phyloP scores from a whole-genome alignment of 2,888 invertebrate species.

The Didymodactylos carnosus region DNA sequence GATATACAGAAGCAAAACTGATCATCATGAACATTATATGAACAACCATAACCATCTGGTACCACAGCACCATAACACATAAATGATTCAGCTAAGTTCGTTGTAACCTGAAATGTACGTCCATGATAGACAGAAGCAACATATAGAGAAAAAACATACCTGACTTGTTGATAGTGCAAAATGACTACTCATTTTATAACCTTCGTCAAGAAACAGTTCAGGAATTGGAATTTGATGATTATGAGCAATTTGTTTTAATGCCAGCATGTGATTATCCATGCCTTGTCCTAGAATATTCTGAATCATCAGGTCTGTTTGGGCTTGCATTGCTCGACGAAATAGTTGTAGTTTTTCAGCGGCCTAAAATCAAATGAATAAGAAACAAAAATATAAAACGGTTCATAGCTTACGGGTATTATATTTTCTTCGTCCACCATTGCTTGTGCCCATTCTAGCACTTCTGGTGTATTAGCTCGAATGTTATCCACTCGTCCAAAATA shows the following conservation, averaged over 20 bases:
- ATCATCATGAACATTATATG: slow-evolving; percentile 66
- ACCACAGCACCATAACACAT: slow-evolving; percentile 96
- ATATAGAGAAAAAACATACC: too few relatives aligned
- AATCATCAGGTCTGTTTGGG: slow-evolving; percentile 71
- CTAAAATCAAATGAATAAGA: too few relatives aligned
- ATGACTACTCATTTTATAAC: slow-evolving; percentile 60
- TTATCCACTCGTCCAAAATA: slow-evolving; percentile 82
- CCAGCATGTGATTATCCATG: slow-evolving; percentile 44
- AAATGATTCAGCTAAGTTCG: slow-evolving; percentile 54
- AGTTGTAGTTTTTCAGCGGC: slow-evolving; percentile 54
- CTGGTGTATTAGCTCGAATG: slow-evolving; percentile 53
- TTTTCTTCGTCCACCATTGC: neutral
- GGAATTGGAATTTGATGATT: slow-evolving; percentile 43
- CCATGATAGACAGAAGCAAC: too few relatives aligned
- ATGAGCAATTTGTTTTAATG: slow-evolving; percentile 54
- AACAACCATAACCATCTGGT: slow-evolving; percentile 83
- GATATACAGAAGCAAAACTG: slow-evolving; percentile 10
- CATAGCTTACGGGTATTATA: too few relatives aligned
- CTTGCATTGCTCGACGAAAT: slow-evolving; percentile 64
- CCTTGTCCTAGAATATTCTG: slow-evolving; percentile 19
- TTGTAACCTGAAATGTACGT: slow-evolving; percentile 92
- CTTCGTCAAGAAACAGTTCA: slow-evolving; percentile 63
- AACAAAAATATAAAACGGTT: too few relatives aligned
- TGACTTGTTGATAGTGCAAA: slow-evolving; percentile 81
- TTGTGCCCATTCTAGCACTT: slow-evolving; percentile 14